Conservation (phyloP, 2,888 invertebrate species). For the Torymus auratus region DNA sequence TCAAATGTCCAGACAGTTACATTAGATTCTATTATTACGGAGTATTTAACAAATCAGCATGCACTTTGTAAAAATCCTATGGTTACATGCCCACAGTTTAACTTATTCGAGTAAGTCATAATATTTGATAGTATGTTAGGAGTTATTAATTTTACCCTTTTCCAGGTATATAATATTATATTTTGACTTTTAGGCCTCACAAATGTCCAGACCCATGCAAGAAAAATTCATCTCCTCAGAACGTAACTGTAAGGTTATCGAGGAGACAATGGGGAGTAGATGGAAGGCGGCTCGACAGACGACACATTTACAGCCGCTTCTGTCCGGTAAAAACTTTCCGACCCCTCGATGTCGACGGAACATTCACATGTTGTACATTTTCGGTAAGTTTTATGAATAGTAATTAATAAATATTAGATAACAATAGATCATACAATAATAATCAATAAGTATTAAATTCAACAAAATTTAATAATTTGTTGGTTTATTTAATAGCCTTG, state of each 20-base stretch:
- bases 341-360: slow-evolving; percentile 84
- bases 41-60: slow-evolving; percentile 98
- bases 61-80: slow-evolving; percentile 98
- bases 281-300: slow-evolving; percentile 84
- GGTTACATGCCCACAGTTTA: slow-evolving; percentile 97
- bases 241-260: slow-evolving; percentile 80
- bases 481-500: slow-evolving; percentile 76
- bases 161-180: slow-evolving; percentile 7
- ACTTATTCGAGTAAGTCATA: slow-evolving; percentile 87
- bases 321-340: slow-evolving; percentile 86
- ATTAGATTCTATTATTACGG: slow-evolving; percentile 94
- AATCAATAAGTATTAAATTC: too few relatives aligned
- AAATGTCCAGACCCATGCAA: slow-evolving; percentile 94
- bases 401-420: background rate
- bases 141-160: background rate
- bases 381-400: slow-evolving; percentile 70
- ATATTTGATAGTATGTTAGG: slow-evolving; percentile 26
- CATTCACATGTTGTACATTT: slow-evolving; percentile 86
- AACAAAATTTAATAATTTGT: background rate
- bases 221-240: slow-evolving; percentile 82
- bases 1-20: slow-evolving; percentile 79
- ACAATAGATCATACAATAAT: too few relatives aligned
- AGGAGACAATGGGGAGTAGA: slow-evolving; percentile 77
- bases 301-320: slow-evolving; percentile 90
- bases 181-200: slow-evolving; percentile 84